Conservation (phyloP, 2,113 vertebrate species). For the Danionella cerebrum region DNA sequence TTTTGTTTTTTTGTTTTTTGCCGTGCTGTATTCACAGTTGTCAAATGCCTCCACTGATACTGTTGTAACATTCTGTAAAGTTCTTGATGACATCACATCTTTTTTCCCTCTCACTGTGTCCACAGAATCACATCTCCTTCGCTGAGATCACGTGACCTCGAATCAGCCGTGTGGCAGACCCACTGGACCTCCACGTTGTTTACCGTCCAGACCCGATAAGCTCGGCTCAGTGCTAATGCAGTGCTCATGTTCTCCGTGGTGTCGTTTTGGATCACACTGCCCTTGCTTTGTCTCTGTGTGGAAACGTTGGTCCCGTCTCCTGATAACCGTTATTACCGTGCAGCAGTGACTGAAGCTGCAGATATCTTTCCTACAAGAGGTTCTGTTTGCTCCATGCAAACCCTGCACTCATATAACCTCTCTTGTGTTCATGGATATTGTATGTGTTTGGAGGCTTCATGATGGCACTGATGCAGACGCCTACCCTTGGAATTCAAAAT, state of each 20-base stretch:
- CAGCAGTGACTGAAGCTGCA: neutral
- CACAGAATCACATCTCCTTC: slow-evolving; percentile 96
- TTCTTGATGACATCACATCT: neutral
- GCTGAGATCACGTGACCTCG: slow-evolving; percentile 98
- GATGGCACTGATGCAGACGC: neutral
- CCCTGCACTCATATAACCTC: neutral
- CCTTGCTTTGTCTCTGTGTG: slow-evolving; percentile 20
- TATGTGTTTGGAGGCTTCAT: neutral
- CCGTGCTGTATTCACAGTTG: too few relatives aligned
- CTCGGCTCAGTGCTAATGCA: slow-evolving; percentile 57
- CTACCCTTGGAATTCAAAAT: neutral
- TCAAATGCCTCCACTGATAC: too few relatives aligned
- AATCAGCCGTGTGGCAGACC: slow-evolving; percentile 75
- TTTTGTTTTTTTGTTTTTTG: too few relatives aligned
- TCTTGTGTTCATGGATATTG: slow-evolving; percentile 4
- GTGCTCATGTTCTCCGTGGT: slow-evolving; percentile 39
- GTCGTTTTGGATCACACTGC: slow-evolving; percentile 40
- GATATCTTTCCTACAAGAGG: neutral
- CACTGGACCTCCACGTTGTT: slow-evolving; percentile 93
- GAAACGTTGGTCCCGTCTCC: neutral
- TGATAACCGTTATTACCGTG: neutral
- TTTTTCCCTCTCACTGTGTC: slow-evolving; percentile 31
- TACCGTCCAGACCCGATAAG: slow-evolving; percentile 75
- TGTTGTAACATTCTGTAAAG: neutral
- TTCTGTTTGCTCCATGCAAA: too few relatives aligned